Evolutionary conservation across 2,113 vertebrate genomes (phyloP).

Genomic region (Pangasianodon gigas): DNA sequence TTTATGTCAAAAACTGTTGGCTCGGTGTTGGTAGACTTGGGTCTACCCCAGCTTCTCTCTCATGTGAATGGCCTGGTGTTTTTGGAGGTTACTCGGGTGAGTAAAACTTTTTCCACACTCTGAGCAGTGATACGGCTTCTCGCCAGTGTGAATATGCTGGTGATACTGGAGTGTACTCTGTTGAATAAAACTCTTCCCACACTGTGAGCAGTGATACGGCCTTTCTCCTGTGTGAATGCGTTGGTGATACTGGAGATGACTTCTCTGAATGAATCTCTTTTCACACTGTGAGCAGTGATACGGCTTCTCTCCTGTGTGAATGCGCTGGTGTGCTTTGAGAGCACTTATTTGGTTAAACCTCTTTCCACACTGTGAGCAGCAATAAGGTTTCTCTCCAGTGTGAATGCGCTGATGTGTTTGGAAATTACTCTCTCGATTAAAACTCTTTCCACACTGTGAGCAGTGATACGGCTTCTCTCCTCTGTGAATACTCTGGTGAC

Average conservation of each 20-base stretch:
- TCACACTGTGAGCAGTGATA: not conserved
- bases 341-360: not conserved
- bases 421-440: not conserved
- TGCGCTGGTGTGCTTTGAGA: not conserved
- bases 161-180: not conserved
- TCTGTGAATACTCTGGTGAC: not conserved
- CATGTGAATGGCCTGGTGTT: not conserved
- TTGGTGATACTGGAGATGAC: not conserved
- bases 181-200: not conserved
- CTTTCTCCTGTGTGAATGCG: not conserved
- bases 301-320: not conserved
- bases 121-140: not conserved
- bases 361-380: not conserved
- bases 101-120: not conserved
- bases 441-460: not conserved
- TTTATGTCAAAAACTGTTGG: not conserved
- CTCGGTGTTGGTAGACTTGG: too few species aligned
- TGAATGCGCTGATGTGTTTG: not conserved
- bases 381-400: not conserved
- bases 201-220: not conserved
- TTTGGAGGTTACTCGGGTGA: not conserved
- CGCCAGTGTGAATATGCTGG: not conserved
- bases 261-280: not conserved
- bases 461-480: slow-evolving; percentile 3
- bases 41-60: not conserved